Evolutionary conservation across 2,113 vertebrate species (phyloP), one percentile per base, ranked within the genome.

Genomic region (Dipodomys stephensi): DNA sequence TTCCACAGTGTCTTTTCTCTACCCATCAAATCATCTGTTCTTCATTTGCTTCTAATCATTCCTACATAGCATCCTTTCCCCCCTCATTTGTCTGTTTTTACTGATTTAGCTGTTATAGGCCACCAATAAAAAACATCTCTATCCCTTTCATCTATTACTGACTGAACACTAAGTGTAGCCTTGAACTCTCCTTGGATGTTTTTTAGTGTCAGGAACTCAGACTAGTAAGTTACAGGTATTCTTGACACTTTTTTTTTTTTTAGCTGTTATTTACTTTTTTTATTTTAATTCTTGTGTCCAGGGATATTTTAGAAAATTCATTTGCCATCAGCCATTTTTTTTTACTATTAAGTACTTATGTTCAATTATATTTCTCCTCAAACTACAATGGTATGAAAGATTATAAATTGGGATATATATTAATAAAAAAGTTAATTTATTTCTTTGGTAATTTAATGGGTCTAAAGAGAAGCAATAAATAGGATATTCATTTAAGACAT

Each of bases 371-470:
- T 57, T 7, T 71, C 7, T 94, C 32, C n/a, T 72, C 10, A 68
- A 39, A 79, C 13, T 86, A 71, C 6, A 83, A 6, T 46, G 53
- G 18, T 80, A 27, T 20, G 39, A 71, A 65, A 57, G 44, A 69
- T 8, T 65, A 76, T 7, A 81, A 73, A 19, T 84, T 79, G 32
- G 95, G 90, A 88, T 62, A n/a, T 39, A 9, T 22, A 57, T 57
- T 57, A 57, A 57, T 57, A 57, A 16, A 49, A 57, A 39, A 18
- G 3, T 72, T 88, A 72, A 64, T 86, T 79, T 91, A 32, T 81
- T 87, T 82, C 32, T 87, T 87, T 78, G 49, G 7, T 92, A 91
- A 65, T 71, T 79, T 64, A 93, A 77, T 86, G 18, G 2, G 7
- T 91, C 13, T 80, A 49, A 20, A 32, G 32, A 87, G 62, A 60